Percentiles rank a stretch among this genome's conserved stretches.
Evolutionary conservation across 2,113 vertebrate genomes (phyloP).

Genomic region (Felis catus): F.catus_Fca126_mat1.0 CM031418.1:94998001-94998500

Average conservation of each 20-base stretch:
- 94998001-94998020: background rate
- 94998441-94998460: background rate
- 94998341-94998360: background rate
- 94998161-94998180: background rate
- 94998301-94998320: background rate
- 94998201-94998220: background rate
- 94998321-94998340: background rate
- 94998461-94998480: background rate
- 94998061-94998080: background rate
- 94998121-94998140: background rate
- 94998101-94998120: background rate
- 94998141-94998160: background rate
- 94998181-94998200: background rate
- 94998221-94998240: constrained; percentile 35
- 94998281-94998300: constrained; percentile 4
- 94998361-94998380: constrained; percentile 30
- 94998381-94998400: background rate
- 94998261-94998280: background rate
- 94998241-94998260: background rate
- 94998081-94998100: background rate
- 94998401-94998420: background rate
- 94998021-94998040: background rate
- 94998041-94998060: background rate
- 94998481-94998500: background rate
- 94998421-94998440: constrained; percentile 44